Evolutionary conservation across 2,113 vertebrate species (phyloP), one percentile per base, ranked within the genome.

Genomic region (Brachyhypopomus gauderio): DNA sequence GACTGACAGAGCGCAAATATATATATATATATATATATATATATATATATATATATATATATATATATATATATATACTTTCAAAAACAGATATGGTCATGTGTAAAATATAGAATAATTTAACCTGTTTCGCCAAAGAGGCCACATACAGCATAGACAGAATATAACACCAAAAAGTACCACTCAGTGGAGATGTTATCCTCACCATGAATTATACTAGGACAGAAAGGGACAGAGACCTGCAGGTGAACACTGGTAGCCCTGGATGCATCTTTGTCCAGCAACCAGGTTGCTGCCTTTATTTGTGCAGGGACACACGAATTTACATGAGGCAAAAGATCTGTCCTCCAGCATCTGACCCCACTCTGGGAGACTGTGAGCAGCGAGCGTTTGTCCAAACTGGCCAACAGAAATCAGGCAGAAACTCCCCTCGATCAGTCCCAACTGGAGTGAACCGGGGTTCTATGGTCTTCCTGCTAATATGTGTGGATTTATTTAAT

Each of bases 1-100:
- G 84, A 88, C 89, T 90, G 89, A 84, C 80, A 71, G 79, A 90
- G 87, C 87, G 88, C 85, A 74, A 85, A 52, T 86, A 79, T 76
- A 48, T n/a, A 75, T 89, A 67, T 62, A 30, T 30, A 30, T 30
- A 59, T 77, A 76, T 83, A 88, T 83, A 88, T n/a, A 75, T 89
- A 67, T 62, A 30, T 30, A 30, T 30, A 59, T 77, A 76, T 83
- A 88, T 83, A 88, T 89, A 67, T 62, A 30, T 30, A 30, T 30
- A 59, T 77, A 75, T 89, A 67, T 62, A 30, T 30, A 30, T 30
- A 59, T 77, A 76, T 83, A 88, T 83, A 88, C 87, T 83, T 87
- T 82, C 16, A 86, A 77, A 84, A 85, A 84, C 19, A 67, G 48
- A 80, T 79, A 75, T 82, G 69, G 79, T 70, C 22, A 85, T 78